These are phyloP conservation scores for Megathymus violae DNA, from an alignment of 1,140 invertebrate species.

Conservation along the genomic window DNA sequence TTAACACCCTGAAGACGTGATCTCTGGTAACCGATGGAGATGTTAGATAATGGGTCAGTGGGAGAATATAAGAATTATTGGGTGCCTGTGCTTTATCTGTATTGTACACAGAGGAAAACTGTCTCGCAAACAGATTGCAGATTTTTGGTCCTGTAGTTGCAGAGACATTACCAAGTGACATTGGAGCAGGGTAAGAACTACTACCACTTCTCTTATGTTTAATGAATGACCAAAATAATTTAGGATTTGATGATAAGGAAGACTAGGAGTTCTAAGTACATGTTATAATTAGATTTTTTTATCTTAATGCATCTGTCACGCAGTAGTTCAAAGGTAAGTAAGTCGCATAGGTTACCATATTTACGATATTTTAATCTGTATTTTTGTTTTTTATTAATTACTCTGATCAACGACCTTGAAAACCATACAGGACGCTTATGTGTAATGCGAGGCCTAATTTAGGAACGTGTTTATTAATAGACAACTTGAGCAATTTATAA, in stretches of 20 bases:
- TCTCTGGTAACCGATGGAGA: neutral
- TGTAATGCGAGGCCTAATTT: constrained; percentile 22
- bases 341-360: constrained; percentile 29
- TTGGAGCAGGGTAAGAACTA: constrained; percentile 23
- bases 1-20: neutral
- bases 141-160: constrained; percentile 22
- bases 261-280: constrained; percentile 16
- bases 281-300: constrained; percentile 15
- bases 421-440: constrained; percentile 28
- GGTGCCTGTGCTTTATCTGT: neutral
- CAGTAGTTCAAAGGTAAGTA: constrained; percentile 19
- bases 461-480: constrained; percentile 35
- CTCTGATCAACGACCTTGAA: constrained; percentile 12
- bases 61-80: neutral
- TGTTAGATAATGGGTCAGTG: neutral
- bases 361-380: constrained; percentile 24
- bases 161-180: neutral
- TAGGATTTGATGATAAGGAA: constrained; percentile 28
- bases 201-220: constrained; percentile 30
- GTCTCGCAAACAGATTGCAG: constrained; percentile 14
- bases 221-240: constrained; percentile 33
- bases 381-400: constrained; percentile 27
- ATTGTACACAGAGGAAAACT: constrained; percentile 16
- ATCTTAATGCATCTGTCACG: constrained; percentile 18
- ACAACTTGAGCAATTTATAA: constrained; percentile 4